Evolutionary conservation across 2,888 invertebrate genomes (phyloP).

Genomic region (Ichneumoninae sp.): DNA sequence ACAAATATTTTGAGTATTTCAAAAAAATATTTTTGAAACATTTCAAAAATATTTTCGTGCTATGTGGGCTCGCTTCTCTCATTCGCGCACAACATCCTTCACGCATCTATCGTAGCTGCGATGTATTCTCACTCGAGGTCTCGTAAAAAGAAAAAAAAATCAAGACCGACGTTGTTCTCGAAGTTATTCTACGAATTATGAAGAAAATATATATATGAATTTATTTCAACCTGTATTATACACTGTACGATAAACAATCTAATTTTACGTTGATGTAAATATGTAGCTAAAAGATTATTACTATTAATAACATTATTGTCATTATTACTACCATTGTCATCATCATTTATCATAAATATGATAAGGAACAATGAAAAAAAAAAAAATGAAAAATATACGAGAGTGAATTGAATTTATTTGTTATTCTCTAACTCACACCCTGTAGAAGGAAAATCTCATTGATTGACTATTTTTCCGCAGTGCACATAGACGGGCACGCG

Average conservation of each 20-base stretch:
- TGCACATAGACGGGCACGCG: too few species aligned
- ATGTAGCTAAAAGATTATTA: constrained; percentile 79
- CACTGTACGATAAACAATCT: constrained; percentile 67
- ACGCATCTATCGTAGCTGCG: constrained; percentile 2
- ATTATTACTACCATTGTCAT: constrained; percentile 47
- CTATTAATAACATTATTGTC: constrained; percentile 57
- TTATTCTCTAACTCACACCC: background rate
- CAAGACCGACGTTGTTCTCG: constrained; percentile 32
- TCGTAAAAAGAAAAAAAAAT: constrained; percentile 24
- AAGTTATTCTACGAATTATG: constrained; percentile 46
- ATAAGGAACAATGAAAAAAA: constrained; percentile 67
- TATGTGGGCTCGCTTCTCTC: constrained; percentile 18
- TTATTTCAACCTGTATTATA: constrained; percentile 73
- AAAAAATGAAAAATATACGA: constrained; percentile 67
- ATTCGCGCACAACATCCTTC: background rate
- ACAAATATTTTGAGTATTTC: too few species aligned
- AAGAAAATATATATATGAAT: constrained; percentile 48
- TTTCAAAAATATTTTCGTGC: too few species aligned
- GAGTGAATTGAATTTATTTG: constrained; percentile 54
- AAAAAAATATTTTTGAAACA: too few species aligned
- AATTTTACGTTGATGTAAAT: constrained; percentile 76
- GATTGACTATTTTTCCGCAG: background rate
- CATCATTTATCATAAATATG: constrained; percentile 57
- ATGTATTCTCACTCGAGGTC: constrained; percentile 4
- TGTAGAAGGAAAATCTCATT: background rate